Base-by-base conservation (phyloP, 2,888 invertebrate genomes). In the Parelbella ahira region DNA sequence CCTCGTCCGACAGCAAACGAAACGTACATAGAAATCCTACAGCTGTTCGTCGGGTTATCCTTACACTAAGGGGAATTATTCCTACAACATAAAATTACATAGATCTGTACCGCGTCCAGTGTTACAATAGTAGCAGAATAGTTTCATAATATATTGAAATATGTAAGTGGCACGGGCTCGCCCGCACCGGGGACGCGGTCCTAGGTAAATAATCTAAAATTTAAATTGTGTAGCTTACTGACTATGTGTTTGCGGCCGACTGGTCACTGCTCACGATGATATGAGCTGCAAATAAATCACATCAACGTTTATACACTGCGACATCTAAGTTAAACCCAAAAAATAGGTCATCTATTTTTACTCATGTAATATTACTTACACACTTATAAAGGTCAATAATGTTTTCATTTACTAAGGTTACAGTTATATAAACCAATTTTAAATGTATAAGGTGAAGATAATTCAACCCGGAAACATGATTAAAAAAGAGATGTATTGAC, bases 181-280 rank as follows among this genome's bases (percentile, higher is more conserved):
- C 8, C 39, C 4, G 7, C 13, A 2, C 10, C n/a, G n/a, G 21
- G 41, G 49, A 49, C 56, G 63, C 64, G 63, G 59, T 48, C 55
- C 51, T 60, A 60, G 53, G n/a, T 50, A 56, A 68, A 74, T 73
- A 63, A 60, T 53, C 76, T 80, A 81, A 67, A 58, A 59, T 71
- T 70, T 71, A 73, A 70, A 70, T 69, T 60, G 65, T 77, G 81
- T 76, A 66, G 63, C 83, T 82, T 83, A 83, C 72, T 72, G 70
- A 78, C 77, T 68, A 68, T 73, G 72, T 64, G 62, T 63, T 67
- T 76, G 81, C 76, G 82, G 84, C 83, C 80, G 82, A 76, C 56
- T 51, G 56, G 69, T 78, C 82, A 80, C 81, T 70, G 88, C 88
- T 88, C 88, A 88, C 87, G 88, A 83, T 69, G 88, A 86, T 81